Conservation (phyloP, 2,888 invertebrate species). For the Pasiphila rectangulata region DNA sequence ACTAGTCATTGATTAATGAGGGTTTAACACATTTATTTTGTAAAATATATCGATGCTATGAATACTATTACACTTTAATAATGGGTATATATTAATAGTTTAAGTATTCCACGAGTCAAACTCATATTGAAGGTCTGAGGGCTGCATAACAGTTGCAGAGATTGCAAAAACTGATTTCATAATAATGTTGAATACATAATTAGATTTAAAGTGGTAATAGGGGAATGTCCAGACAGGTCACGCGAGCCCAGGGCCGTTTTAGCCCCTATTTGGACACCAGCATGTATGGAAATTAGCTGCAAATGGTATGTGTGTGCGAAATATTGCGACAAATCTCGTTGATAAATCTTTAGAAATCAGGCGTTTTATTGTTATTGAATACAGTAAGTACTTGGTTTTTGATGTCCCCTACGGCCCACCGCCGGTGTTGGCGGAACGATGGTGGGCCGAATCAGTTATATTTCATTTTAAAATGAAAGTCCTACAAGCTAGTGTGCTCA, state of each 20-base stretch:
- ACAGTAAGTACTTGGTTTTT: background rate
- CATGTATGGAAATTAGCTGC: slow-evolving; percentile 31
- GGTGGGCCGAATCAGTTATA: no score
- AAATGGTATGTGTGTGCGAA: slow-evolving; percentile 24
- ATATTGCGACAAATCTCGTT: slow-evolving; percentile 27
- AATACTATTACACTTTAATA: background rate
- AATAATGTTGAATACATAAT: slow-evolving; percentile 26
- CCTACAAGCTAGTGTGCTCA: no score
- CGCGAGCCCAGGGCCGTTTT: slow-evolving; percentile 18
- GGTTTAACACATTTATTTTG: slow-evolving; percentile 4
- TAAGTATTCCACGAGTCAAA: no score
- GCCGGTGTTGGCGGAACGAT: no score
- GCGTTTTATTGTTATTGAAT: slow-evolving; percentile 4
- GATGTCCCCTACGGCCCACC: no score
- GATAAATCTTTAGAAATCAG: slow-evolving; percentile 28
- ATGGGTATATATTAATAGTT: no score
- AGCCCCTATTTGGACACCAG: slow-evolving; percentile 30
- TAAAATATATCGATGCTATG: no score
- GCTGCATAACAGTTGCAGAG: slow-evolving; percentile 17
- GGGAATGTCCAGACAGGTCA: slow-evolving; percentile 25
- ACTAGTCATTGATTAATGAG: slow-evolving; percentile 23
- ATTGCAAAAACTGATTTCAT: slow-evolving; percentile 26
- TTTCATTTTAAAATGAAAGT: no score
- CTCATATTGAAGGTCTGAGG: background rate
- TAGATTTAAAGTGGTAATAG: slow-evolving; percentile 25